Base-by-base conservation (phyloP, 2,888 invertebrate genomes). In the Hemicrepidius hirtus region DNA sequence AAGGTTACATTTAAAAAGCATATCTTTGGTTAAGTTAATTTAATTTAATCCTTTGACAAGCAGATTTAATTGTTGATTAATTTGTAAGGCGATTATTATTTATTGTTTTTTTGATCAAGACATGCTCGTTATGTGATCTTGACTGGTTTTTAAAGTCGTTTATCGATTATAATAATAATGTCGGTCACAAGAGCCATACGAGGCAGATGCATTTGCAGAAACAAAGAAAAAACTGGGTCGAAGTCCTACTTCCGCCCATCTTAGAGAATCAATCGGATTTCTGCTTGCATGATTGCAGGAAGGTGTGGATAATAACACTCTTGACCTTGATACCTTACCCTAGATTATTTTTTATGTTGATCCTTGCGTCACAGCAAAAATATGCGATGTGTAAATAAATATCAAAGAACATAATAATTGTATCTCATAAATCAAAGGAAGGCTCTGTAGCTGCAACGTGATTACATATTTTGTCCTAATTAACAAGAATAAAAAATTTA, bases 241-340 rank as follows among this genome's bases (percentile, higher is more conserved):
- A 55, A 67, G 55, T 53, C 55, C 53, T 55, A 68, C 68, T 68
- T 73, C 68, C 65, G 55, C 46, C 50, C 68, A 65, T 68, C 55
- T 73, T 35, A 40, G 63, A 40, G 63, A 63, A 72, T 71, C 67
- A 49, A 71, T 72, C 72, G 55, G 10, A 35, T 63, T 65, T 72
- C 46, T 71, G 66, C 50, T 62, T 13, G 40, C 13, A 57, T 68
- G 32, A 63, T 67, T 62, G 32, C 37, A 62, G 16, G 62, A 66
- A 69, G 55, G 55, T 57, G 63, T 64, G 63, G 24, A 63, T 68
- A 49, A 67, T 63, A 72, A 53, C 60, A 57, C 28, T 46, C 24
- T 46, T 72, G 72, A 68, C 68, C 72, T 72, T 72, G 67, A 68
- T 72, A 68, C 21, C 21, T 24, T 57, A 63, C 37, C 57, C 67